Percentiles rank a stretch among this genome's conserved stretches.
These are phyloP conservation scores for Rhabdomys pumilio DNA, from an alignment of 2,797 vertebrate species.

Conservation along the genomic window DNA sequence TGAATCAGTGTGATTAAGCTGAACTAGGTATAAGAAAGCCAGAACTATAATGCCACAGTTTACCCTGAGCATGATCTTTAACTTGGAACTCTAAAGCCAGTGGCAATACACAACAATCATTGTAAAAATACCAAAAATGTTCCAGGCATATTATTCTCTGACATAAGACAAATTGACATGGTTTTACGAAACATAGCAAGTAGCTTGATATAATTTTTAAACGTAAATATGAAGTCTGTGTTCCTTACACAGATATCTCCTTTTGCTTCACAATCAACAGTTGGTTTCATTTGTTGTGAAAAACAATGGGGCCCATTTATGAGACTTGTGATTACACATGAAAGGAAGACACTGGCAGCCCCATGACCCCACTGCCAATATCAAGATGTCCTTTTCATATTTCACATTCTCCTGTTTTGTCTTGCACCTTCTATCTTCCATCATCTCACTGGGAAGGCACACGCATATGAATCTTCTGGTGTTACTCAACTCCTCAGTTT, in stretches of 20 bases:
- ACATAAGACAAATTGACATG: constrained; percentile 72
- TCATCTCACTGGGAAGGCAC: constrained; percentile 86
- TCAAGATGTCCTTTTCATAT: constrained; percentile 28
- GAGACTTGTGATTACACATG: constrained; percentile 54
- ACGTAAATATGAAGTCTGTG: neutral
- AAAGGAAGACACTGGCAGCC: constrained; percentile 77
- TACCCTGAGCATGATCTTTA: constrained; percentile 67
- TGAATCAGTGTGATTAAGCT: neutral
- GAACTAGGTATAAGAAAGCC: neutral
- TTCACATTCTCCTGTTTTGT: constrained; percentile 52
- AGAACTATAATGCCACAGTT: neutral
- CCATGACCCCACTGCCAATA: constrained; percentile 80
- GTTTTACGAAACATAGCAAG: constrained; percentile 70
- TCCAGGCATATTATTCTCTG: constrained; percentile 70
- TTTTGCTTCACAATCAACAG: constrained; percentile 66
- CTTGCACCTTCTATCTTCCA: constrained; percentile 59
- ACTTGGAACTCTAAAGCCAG: constrained; percentile 42
- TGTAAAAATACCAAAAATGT: constrained; percentile 72
- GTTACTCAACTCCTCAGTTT: constrained; percentile 87
- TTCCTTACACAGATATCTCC: constrained; percentile 37
- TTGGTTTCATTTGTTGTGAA: constrained; percentile 82
- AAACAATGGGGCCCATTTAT: constrained; percentile 71
- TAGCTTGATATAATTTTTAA: constrained; percentile 79
- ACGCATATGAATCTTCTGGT: constrained; percentile 88
- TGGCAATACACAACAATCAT: constrained; percentile 58